Conservation (phyloP, 1,140 invertebrate genomes). For the Hydropsyche tenuis region DNA sequence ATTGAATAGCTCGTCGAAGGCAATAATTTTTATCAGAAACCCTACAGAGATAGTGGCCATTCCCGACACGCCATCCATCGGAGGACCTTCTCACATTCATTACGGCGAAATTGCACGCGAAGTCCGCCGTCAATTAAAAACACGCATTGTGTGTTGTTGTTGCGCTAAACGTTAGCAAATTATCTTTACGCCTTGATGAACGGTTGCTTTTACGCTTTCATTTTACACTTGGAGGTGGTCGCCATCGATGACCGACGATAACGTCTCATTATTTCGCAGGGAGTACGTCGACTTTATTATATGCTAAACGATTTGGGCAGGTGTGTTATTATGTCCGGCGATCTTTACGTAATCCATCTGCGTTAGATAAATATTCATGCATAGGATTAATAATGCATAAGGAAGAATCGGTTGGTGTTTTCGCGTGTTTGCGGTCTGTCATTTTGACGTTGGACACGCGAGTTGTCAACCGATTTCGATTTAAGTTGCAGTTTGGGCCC, state of each 20-base stretch:
- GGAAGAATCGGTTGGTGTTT: too few species aligned
- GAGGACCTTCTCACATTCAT: too few species aligned
- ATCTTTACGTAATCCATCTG: not conserved
- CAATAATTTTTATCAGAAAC: too few species aligned
- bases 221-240: not conserved
- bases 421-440: not conserved
- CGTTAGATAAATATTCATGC: too few species aligned
- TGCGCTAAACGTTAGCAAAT: constrained; percentile 9
- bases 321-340: not conserved
- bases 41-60: too few species aligned
- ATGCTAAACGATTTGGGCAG: constrained; percentile 15
- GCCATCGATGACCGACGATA: not conserved
- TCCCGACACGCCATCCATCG: too few species aligned
- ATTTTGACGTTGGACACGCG: not conserved
- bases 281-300: not conserved
- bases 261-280: not conserved
- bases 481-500: too few species aligned
- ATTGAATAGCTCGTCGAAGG: too few species aligned
- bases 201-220: too few species aligned
- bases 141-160: not conserved
- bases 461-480: not conserved
- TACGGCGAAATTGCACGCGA: too few species aligned
- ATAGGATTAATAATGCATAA: not conserved
- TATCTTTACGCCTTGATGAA: too few species aligned
- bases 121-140: too few species aligned